Evolutionary conservation across 2,888 invertebrate species (phyloP), one percentile per base, ranked within the genome.

Genomic region (Nymphalis urticae): DNA sequence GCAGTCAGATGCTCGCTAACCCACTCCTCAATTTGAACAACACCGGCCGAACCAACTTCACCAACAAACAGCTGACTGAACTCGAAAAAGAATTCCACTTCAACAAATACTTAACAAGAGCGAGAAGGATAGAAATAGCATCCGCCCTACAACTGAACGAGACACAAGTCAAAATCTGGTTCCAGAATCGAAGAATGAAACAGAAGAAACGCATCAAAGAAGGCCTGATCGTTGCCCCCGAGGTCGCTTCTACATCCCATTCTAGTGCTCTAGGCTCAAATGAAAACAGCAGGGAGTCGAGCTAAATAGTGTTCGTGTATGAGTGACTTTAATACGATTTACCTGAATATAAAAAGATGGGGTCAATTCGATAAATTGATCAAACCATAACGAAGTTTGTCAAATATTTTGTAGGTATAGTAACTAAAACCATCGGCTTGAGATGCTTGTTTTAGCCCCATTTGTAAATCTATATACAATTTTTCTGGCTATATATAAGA

Each of bases 61-160:
- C 99, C 76, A 99, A 99, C 91, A 99, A 99, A 90, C 99, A 99
- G 88, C 95, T 99, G 74, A 99, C 99, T 2, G 99, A 99, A 89
- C 94, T 99, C 76, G 99, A 99, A 88, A 99, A 99, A 86, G 99
- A 99, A 89, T 99, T 99, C 93, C 99, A 99, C 89, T 99, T 98
- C 92, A 99, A 99, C 93, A 99, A 98, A 92, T 99, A 99, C 93
- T 95, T 99, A 82, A 99, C 99, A 51, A 93, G 99, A 77, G 99
- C 98, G 51, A 94, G 99, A 76, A 94, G 99, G 79, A 99, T 99
- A 85, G 99, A 99, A 91, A 99, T 99, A 77, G 99, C 99, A 0
- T 97, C 98, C 3, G 97, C 98, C 4, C 92, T 99, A 66, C 98
- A 98, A 83, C 95, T 99, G 64, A 99, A 99, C 89, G 99, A 99